Base-by-base conservation (phyloP, 53 echinoderm and acorn worm species). In the Echinarachnius parma region DNA sequence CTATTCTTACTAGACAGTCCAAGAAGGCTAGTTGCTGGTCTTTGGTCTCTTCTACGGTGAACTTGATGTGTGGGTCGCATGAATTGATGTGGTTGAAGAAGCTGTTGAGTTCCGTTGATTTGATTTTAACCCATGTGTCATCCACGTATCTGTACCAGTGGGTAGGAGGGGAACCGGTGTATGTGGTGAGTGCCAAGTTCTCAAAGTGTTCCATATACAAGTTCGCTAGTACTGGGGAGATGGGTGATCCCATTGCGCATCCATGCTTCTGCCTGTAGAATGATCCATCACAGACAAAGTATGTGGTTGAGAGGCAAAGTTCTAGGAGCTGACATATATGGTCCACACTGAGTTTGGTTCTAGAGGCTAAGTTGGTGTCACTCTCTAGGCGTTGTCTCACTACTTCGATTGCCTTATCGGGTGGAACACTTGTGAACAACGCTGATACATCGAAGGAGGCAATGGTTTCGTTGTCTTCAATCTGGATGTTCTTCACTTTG, bases 381-480 rank as follows among this genome's bases (percentile, higher is more conserved):
- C 21, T 20, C 21, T 42, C 24, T 32, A 63, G 64, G 25, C 64
- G 64, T 28, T 37, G 20, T 23, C 45, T 42, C 39, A 63, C 45
- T 10, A 24, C 8, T 44, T 63, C 64, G 39, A 82, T 30, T 75
- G 82, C 64, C 42, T 78, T 49, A 2, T 49, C 30, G 10, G 37
- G 34, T 3, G 62, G 79, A 46, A 81, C 61, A 32, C 74, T 77
- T 21, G 84, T 84, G 68, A 78, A 78, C 47, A 84, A 54, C 20
- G 71, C 68, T 1, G 69, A 67, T 36, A 84, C 61, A 62, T 78
- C 61, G 47, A 69, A 69, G 23, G 69, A 84, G 0, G 62, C 61
- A 22, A 69, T 31, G 34, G 57, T 44, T 48, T 84, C 29, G 21
- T 47, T 64, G n/a, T 16, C 52, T 35, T 63, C 35, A 26, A 56